phyloP scores from a whole-genome alignment of 2,113 vertebrate genomes.

The Coryphaenoides rupestris region DNA sequence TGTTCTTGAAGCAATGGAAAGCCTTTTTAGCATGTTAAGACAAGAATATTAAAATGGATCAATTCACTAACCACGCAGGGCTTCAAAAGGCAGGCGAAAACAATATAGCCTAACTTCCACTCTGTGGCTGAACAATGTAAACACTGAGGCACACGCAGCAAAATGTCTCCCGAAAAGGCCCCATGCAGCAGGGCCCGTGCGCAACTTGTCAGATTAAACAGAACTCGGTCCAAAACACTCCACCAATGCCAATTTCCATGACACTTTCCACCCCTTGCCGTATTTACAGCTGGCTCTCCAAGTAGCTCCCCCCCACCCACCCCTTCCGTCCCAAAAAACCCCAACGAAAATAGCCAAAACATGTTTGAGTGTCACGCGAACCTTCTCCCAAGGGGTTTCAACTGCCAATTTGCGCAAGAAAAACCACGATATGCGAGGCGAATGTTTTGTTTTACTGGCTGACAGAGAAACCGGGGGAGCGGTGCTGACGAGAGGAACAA shows the following conservation, averaged over 20 bases:
- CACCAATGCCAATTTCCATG: slow-evolving; percentile 38
- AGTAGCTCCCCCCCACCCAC: not conserved
- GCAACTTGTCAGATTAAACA: slow-evolving; percentile 50
- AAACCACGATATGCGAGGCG: slow-evolving; percentile 38
- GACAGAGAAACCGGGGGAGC: slow-evolving; percentile 32
- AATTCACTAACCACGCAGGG: too few species aligned
- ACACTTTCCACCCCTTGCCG: slow-evolving; percentile 39
- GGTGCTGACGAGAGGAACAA: slow-evolving; percentile 27
- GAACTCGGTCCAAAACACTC: slow-evolving; percentile 26
- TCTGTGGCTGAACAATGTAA: slow-evolving; percentile 30
- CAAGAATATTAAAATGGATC: too few species aligned
- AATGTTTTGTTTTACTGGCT: slow-evolving; percentile 32
- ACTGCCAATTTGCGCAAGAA: slow-evolving; percentile 31
- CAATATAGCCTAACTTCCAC: slow-evolving; percentile 49
- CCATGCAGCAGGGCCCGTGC: slow-evolving; percentile 37
- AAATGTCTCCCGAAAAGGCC: slow-evolving; percentile 36
- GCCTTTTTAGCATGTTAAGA: too few species aligned
- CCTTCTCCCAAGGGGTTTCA: slow-evolving; percentile 42
- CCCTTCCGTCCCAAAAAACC: not conserved
- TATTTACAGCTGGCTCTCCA: slow-evolving; percentile 47
- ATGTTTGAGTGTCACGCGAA: slow-evolving; percentile 55
- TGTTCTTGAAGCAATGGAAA: too few species aligned
- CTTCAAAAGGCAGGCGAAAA: too few species aligned
- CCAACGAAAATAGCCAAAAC: slow-evolving; percentile 34
- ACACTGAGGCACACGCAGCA: slow-evolving; percentile 39